Conservation (phyloP, 2,113 vertebrate genomes). For the Pelusios castaneus region DNA sequence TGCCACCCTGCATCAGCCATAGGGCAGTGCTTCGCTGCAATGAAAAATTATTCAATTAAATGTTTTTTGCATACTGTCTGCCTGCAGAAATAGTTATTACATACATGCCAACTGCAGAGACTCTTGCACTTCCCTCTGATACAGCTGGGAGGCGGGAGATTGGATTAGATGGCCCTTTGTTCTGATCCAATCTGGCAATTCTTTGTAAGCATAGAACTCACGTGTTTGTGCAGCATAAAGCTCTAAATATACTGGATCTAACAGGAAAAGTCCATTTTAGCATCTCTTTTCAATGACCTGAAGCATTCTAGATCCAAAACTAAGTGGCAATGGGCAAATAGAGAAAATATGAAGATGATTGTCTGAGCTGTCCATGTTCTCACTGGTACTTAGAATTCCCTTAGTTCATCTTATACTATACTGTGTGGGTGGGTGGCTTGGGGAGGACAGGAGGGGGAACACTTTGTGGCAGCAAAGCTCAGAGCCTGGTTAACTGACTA, state of each 20-base stretch:
- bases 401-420: neutral
- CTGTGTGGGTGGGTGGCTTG: no score
- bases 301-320: neutral
- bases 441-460: no score
- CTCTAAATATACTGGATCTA: neutral
- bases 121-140: neutral
- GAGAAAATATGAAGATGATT: neutral
- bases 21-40: accelerated
- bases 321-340: neutral
- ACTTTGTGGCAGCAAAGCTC: neutral
- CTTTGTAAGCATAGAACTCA: neutral
- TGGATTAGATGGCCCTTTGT: neutral
- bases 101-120: neutral
- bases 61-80: conserved; percentile 26
- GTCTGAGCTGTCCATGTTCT: neutral
- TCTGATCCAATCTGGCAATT: neutral
- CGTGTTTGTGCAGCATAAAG: neutral
- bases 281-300: neutral
- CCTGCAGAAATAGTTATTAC: conserved; percentile 17
- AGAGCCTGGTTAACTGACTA: neutral
- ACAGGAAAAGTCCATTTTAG: neutral
- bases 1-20: neutral
- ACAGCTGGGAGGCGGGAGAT: accelerated
- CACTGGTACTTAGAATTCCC: neutral
- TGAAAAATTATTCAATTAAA: conserved; percentile 27